phyloP scores from a whole-genome alignment of 1,140 invertebrate species.

The Papilio polytes region DNA sequence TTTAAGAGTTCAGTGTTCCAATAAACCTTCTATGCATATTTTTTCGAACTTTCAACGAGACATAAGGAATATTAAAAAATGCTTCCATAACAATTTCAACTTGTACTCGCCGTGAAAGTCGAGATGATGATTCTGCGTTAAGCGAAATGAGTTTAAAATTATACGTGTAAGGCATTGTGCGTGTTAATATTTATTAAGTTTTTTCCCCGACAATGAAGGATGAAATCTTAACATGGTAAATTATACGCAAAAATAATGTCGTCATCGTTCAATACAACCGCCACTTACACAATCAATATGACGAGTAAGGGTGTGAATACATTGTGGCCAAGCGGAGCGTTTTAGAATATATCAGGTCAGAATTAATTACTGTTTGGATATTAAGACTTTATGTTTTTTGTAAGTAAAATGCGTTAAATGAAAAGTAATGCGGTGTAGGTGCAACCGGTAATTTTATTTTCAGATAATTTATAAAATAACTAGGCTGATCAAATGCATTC shows the following conservation, averaged over 20 bases:
- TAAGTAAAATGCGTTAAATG: neutral
- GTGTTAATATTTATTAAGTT: conserved; percentile 42
- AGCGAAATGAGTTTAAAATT: conserved; percentile 39
- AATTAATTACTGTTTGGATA: neutral
- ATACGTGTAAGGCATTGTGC: conserved; percentile 39
- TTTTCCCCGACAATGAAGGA: conserved; percentile 43
- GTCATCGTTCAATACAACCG: conserved; percentile 50
- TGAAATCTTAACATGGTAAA: conserved; percentile 53
- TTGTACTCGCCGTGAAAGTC: conserved; percentile 27
- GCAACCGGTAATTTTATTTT: neutral
- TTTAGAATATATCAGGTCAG: neutral
- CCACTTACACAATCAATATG: conserved; percentile 47
- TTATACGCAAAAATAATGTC: conserved; percentile 56
- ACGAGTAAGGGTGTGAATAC: conserved; percentile 13
- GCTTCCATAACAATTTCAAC: neutral
- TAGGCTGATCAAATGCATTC: too few relatives aligned
- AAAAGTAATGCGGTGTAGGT: neutral
- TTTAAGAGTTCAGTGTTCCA: neutral
- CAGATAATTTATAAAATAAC: neutral
- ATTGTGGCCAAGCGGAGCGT: neutral
- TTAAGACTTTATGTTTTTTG: neutral
- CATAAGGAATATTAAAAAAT: neutral
- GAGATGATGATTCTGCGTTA: conserved; percentile 29
- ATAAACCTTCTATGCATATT: neutral
- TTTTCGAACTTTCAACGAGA: neutral